These are phyloP conservation scores for Drosophila punjabiensis DNA, from an alignment of 1,140 invertebrate species.

Conservation along the genomic window DNA sequence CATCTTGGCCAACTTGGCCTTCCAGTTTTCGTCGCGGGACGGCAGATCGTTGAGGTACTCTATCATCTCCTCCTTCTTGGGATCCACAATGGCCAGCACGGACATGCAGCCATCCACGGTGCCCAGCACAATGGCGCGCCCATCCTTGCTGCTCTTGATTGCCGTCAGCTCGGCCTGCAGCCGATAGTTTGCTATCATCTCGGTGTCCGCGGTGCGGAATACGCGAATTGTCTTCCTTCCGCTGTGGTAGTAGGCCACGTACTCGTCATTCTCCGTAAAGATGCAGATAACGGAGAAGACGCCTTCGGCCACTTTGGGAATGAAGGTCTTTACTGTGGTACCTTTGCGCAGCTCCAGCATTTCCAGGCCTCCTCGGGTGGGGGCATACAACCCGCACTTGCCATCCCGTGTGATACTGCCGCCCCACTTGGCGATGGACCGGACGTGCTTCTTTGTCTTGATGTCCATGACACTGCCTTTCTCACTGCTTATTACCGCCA, in stretches of 20 bases:
- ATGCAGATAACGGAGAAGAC: conserved; percentile 97
- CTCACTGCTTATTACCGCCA: conserved; percentile 95
- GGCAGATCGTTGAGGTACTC: conserved; percentile 90
- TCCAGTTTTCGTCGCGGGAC: conserved; percentile 91
- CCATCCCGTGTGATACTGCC: conserved; percentile 94
- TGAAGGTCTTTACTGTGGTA: conserved; percentile 92
- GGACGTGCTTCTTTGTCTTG: conserved; percentile 91
- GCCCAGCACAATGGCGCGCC: conserved; percentile 93
- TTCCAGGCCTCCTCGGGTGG: conserved; percentile 96
- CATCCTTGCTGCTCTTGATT: conserved; percentile 93
- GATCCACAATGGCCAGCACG: conserved; percentile 95
- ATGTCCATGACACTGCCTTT: conserved; percentile 95
- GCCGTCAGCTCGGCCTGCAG: conserved; percentile 96
- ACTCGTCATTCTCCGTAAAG: conserved; percentile 97
- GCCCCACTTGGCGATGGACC: conserved; percentile 93
- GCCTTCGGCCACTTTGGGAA: conserved; percentile 97
- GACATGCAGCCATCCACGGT: conserved; percentile 97
- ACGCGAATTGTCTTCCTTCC: conserved; percentile 94
- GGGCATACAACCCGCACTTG: conserved; percentile 97
- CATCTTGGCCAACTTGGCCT: conserved; percentile 89
- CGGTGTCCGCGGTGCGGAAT: conserved; percentile 94
- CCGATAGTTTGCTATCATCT: conserved; percentile 96
- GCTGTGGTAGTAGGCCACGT: conserved; percentile 98
- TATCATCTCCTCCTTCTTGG: conserved; percentile 88
- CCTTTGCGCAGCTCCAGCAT: conserved; percentile 95